Percentiles rank a stretch among this genome's conserved stretches.
Evolutionary conservation across 2,888 invertebrate genomes (phyloP).

Genomic region (Cerceris rybyensis): DNA sequence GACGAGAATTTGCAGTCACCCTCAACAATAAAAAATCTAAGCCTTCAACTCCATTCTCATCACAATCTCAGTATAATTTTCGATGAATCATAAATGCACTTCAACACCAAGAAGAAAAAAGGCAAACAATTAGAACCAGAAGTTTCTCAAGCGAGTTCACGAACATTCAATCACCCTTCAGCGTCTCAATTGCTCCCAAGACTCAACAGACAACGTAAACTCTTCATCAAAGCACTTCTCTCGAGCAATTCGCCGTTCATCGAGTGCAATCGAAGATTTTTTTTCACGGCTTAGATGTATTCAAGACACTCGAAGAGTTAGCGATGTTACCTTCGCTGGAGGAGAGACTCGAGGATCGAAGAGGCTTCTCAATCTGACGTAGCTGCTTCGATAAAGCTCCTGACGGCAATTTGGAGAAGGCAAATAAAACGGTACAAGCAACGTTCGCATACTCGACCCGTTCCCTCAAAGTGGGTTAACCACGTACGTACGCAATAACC

Average conservation of each 20-base stretch:
- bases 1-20: too few relatives aligned
- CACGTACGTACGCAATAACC: conserved; percentile 18
- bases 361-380: not conserved
- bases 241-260: conserved; percentile 10
- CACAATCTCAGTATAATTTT: too few relatives aligned
- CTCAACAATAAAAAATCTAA: too few relatives aligned
- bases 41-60: too few relatives aligned
- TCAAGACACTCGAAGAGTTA: conserved; percentile 29
- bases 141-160: too few relatives aligned
- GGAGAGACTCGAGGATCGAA: not conserved
- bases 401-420: conserved; percentile 1
- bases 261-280: conserved; percentile 50
- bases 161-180: conserved; percentile 26
- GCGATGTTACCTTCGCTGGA: conserved; percentile 20
- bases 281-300: conserved; percentile 23
- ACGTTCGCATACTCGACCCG: conserved; percentile 4
- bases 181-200: conserved; percentile 35
- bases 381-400: not conserved
- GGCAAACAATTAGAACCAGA: too few relatives aligned
- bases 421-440: conserved; percentile 7
- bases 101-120: too few relatives aligned
- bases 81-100: too few relatives aligned
- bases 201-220: conserved; percentile 34
- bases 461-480: conserved; percentile 40
- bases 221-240: conserved; percentile 38